Evolutionary conservation across 1,140 invertebrate species (phyloP), one percentile per base, ranked within the genome.

Genomic region (Zaprionus davidi): DNA sequence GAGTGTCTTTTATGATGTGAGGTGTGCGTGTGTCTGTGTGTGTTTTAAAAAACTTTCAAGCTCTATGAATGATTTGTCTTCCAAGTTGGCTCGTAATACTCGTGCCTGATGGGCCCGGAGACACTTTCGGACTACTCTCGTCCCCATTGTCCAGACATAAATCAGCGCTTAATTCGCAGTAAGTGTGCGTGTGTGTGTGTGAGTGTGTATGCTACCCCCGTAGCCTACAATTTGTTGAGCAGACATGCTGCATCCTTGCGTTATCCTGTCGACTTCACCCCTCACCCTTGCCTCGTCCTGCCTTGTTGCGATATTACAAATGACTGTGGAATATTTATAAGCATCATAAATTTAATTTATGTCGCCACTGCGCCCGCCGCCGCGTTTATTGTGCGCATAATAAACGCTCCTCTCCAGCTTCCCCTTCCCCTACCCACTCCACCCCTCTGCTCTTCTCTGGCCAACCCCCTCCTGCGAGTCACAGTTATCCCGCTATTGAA

Each of bases 381-480:
- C 46, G 46, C 85, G 85, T 90, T 90, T 90, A 90, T 90, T 90
- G 83, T 90, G 79, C 85, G 85, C 86, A 90, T 88, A 90, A 90
- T 90, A 90, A 90, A 90, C 82, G 85, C 77, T 66, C 67, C 58
- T 63, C 53, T 41, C 58, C 78, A 66, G 66, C 73, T 65, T 64
- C 70, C 77, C 69, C 70, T 53, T 68, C 71, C 73, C 73, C 69
- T 38, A 51, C 70, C 55, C 12, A 12, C 34, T 31, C 15, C 46
- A 2, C 31, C 12, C 34, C 13, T 28, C 11, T 20, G 0, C 26
- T 41, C 26, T 5, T 3, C 26, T 17, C 34, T 46, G 15, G 20
- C 28, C 13, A 11, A 34, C 11, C n/a, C 26, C 6, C 53, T 59
- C 57, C 24, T 28, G 28, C 64, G 34, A 36, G 58, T 38, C 59